These are phyloP conservation scores for Picathartes gymnocephalus DNA, from an alignment of 2,113 vertebrate species.

Conservation along the genomic window DNA sequence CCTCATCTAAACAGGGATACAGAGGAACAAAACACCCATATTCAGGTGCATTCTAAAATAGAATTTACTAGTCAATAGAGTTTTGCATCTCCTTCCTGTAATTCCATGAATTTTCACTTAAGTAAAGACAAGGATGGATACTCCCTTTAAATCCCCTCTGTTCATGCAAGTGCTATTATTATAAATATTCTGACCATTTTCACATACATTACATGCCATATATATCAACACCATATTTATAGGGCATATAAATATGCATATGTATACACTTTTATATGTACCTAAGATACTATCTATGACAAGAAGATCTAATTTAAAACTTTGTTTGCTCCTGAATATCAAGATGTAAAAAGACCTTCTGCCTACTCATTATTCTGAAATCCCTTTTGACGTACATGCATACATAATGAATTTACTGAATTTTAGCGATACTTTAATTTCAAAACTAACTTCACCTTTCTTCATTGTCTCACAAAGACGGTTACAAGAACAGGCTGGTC, in stretches of 20 bases:
- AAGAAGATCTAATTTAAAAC: neutral
- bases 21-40: neutral
- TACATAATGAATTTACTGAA: neutral
- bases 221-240: neutral
- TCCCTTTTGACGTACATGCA: neutral
- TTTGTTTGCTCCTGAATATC: neutral
- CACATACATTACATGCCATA: neutral
- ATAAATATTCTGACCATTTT: neutral
- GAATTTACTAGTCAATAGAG: neutral
- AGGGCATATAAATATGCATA: neutral
- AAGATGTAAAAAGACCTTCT: neutral
- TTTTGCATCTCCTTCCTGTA: neutral
- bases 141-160: neutral
- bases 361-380: neutral
- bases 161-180: neutral
- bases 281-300: neutral
- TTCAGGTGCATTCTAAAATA: neutral
- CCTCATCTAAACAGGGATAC: conserved; percentile 6
- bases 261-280: neutral
- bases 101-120: neutral
- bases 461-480: neutral
- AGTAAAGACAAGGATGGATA: neutral
- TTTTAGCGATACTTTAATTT: neutral
- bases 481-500: neutral
- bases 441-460: neutral